Base-by-base conservation (phyloP, 1,140 invertebrate genomes). In the Camponotus floridanus region DNA sequence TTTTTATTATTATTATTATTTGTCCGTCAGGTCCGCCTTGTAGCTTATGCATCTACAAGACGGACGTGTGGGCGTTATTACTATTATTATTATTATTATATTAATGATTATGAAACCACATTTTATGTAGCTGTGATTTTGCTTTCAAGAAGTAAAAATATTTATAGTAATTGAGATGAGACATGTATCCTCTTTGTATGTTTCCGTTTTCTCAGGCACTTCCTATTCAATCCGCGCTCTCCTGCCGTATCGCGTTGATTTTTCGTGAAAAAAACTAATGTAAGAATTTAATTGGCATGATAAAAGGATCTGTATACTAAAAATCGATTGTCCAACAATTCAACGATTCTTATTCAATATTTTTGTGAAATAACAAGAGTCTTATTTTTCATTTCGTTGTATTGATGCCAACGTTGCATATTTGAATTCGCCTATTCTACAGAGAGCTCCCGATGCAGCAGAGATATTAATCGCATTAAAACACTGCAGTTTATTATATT, bases 91-190 rank as follows among this genome's bases (percentile, higher is more conserved):
- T 74, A 87, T 78, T 87, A 90, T 85, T 87, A 90, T 90, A 71
- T 91, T 90, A 88, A 93, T 90, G 88, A 93, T 91, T 91, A 94
- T 93, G 90, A 92, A 94, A 94, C 92, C 91, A 95, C 93, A 94
- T 93, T 91, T 94, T 95, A 95, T 95, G 94, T 95, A 95, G 94
- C 94, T 95, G 94, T 95, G 94, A 95, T 95, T 95, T 95, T 94
- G 94, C 94, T 95, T 95, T 95, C 92, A 93, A 94, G 93, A 94
- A 95, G 94, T 95, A 93, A 95, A 94, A 94, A 94, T 95, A 95
- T 95, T 95, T 95, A 95, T 95, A 95, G 94, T 93, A 94, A 95
- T 59, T 55, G 74, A 86, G 6, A 48, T 18, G 36, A 55, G 36
- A 55, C 15, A 48, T 78, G 0, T 55, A 31, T 18, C n/a, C 62